Base-by-base conservation (phyloP, 2,113 vertebrate species). In the Greenwoodochromis staneri region DNA sequence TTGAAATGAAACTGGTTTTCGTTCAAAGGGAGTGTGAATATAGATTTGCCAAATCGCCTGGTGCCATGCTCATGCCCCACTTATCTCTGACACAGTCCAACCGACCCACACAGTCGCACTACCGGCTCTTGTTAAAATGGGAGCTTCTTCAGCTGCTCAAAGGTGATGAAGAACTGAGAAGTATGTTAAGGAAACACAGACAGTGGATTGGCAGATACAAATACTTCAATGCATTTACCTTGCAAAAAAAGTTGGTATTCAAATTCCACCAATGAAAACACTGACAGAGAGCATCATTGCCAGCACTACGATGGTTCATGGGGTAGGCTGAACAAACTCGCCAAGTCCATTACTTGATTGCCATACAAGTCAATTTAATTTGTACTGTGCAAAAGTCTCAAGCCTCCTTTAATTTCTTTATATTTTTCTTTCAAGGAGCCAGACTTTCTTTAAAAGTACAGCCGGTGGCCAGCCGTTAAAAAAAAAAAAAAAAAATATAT, bases 141-240 rank as follows among this genome's bases (percentile, higher is more conserved):
- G 81, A 99, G 97, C 76, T 98, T 98, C 96, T 99, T 98, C 95
- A 99, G 87, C 96, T 99, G 98, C 95, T 99, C 98, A 0, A 98
- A 99, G 0, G 98, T 99, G 94, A 99, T 99, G 97, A 99, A 99
- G 97, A 99, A 99, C 98, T 99, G 97, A 87, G 54, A 5, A 3
- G 24, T 8, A 12, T 0, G 96, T 98, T 93, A 97, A 96, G 97
- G 97, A 82, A 24, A 71, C n/a, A 45, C 1, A 73, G 63, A 71
- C 55, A 1, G 76, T 80, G 29, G 0, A 80, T 8, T 36, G 17
- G 1, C 29, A 76, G 24, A 76, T 47, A 76, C 9, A 47, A 76
- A 29, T 47, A 76, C 7, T 49, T 76, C 71, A 76, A 47, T 76
- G 24, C 71, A 76, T 76, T 76, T 49, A 76, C 24, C 14, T 76